Percentiles rank a stretch among this genome's conserved stretches.
Conservation (phyloP, 2,888 invertebrate species). For the Melanostoma scalare region DNA sequence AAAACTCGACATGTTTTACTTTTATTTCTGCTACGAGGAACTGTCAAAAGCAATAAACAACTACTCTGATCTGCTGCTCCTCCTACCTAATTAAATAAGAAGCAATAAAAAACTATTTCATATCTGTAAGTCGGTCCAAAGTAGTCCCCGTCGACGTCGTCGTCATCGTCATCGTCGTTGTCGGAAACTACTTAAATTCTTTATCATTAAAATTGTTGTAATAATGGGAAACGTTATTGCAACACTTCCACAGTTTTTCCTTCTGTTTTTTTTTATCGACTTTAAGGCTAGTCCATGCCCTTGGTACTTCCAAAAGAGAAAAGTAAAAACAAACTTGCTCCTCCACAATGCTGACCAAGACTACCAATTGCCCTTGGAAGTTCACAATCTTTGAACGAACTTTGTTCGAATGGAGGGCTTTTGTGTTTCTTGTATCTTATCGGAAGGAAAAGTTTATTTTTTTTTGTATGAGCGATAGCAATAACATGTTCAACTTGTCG, state of each 20-base stretch:
- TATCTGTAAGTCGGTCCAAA: conserved; percentile 6
- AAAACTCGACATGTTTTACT: conserved; percentile 15
- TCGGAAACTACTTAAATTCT: conserved; percentile 50
- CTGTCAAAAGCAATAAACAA: conserved; percentile 45
- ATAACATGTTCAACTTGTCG: conserved; percentile 44
- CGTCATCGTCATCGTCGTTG: conserved; percentile 3
- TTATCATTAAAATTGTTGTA: conserved; percentile 61
- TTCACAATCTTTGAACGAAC: conserved; percentile 3
- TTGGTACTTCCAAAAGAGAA: conserved; percentile 8
- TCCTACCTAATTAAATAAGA: conserved; percentile 5
- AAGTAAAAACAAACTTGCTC: conserved; percentile 25
- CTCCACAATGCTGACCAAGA: conserved; percentile 13
- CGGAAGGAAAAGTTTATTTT: conserved; percentile 10
- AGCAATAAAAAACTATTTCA: background rate
- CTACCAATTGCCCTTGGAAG: conserved; percentile 51
- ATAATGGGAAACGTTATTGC: conserved; percentile 48
- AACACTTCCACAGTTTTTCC: conserved; percentile 38
- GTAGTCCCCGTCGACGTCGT: background rate
- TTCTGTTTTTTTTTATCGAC: conserved; percentile 27
- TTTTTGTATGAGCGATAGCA: conserved; percentile 20
- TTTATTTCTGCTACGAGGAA: conserved; percentile 22
- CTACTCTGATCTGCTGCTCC: background rate
- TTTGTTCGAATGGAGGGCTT: background rate
- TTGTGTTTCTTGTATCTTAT: background rate
- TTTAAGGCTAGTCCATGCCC: conserved; percentile 23